Conservation (phyloP, 2,888 invertebrate species). For the Monoplex corrugatus region DNA sequence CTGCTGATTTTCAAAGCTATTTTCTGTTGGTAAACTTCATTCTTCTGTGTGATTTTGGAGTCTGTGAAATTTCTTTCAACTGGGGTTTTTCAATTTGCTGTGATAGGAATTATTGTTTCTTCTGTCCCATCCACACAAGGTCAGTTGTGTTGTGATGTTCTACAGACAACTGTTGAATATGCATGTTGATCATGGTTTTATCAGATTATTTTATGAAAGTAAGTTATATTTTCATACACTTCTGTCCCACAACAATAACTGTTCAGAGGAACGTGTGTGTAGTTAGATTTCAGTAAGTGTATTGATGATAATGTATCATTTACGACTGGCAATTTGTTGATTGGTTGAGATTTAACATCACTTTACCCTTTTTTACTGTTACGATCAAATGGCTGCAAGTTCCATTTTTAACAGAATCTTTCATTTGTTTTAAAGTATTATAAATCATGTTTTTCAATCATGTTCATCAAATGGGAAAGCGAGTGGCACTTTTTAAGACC, state of each 20-base stretch:
- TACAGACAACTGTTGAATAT: background rate
- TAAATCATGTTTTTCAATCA: too few relatives aligned
- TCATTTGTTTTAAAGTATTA: background rate
- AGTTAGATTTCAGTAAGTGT: background rate
- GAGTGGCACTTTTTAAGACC: background rate
- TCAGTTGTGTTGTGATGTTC: slow-evolving; percentile 33
- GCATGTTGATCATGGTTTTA: slow-evolving; percentile 24
- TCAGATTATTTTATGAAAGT: background rate
- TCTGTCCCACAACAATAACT: background rate
- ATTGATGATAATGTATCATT: background rate
- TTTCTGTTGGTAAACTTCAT: slow-evolving; percentile 5
- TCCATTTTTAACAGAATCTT: too few relatives aligned
- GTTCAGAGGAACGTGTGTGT: background rate
- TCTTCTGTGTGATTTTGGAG: background rate
- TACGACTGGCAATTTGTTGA: background rate
- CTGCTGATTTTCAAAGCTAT: background rate
- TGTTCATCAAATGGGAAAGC: background rate
- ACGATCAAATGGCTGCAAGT: slow-evolving; percentile 36
- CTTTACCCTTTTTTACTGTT: background rate
- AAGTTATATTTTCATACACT: background rate
- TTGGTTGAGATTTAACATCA: background rate
- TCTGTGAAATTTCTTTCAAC: slow-evolving; percentile 12
- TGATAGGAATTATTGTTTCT: slow-evolving; percentile 33
- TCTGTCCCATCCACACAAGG: slow-evolving; percentile 22
- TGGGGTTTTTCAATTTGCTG: slow-evolving; percentile 6